phyloP scores from a whole-genome alignment of 2,888 invertebrate species.

The Smittia sp. region DNA sequence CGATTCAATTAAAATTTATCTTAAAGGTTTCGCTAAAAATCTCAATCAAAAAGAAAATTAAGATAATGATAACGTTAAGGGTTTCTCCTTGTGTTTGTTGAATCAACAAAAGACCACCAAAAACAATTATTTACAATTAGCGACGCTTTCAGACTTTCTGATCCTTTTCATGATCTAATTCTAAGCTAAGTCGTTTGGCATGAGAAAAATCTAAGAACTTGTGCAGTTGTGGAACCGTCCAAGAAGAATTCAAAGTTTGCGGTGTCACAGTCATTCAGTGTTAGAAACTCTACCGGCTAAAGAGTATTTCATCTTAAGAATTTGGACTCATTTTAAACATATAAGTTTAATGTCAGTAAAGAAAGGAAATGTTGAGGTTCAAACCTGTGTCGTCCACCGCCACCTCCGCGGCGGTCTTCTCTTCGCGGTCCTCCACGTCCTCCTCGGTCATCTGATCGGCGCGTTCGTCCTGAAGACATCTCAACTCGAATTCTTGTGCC shows the following conservation, averaged over 20 bases:
- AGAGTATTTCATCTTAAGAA: neutral
- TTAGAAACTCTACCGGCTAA: neutral
- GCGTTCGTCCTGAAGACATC: conserved; percentile 85
- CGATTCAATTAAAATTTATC: conserved; percentile 21
- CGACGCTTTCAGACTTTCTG: neutral
- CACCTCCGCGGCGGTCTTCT: conserved; percentile 44
- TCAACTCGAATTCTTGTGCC: conserved; percentile 87
- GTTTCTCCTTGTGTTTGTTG: neutral
- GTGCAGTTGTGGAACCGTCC: neutral
- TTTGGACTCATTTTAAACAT: no score
- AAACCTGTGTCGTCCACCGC: conserved; percentile 33
- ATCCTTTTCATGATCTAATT: neutral
- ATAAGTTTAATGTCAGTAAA: neutral
- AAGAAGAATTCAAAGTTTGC: neutral
- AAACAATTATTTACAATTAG: conserved; percentile 5
- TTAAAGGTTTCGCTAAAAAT: conserved; percentile 15
- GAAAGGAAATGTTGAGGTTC: neutral
- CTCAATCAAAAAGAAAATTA: neutral
- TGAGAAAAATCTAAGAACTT: neutral
- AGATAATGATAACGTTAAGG: neutral
- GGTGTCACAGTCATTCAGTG: neutral
- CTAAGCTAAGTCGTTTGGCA: neutral
- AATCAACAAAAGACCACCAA: conserved; percentile 24
- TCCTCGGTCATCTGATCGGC: conserved; percentile 63
- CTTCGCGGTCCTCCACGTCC: conserved; percentile 46